Conservation (phyloP, 1,140 invertebrate genomes). For the Drosophila tristis region DNA sequence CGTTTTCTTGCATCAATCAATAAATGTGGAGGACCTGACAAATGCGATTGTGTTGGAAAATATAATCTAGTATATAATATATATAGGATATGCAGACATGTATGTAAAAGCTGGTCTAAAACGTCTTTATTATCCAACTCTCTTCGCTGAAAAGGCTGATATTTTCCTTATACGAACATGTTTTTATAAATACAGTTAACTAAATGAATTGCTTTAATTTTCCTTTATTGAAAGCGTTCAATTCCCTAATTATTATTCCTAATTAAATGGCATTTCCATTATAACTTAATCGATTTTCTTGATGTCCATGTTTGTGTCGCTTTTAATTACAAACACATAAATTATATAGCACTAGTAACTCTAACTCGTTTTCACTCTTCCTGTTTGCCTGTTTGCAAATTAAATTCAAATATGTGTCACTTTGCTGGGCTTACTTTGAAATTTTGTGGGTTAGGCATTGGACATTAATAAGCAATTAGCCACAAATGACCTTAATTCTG, state of each 20-base stretch:
- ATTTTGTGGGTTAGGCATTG: conserved; percentile 3
- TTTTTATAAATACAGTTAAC: too few relatives aligned
- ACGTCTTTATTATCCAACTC: too few relatives aligned
- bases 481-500: conserved; percentile 43
- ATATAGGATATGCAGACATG: too few relatives aligned
- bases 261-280: conserved; percentile 2
- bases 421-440: conserved; percentile 8
- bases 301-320: background rate
- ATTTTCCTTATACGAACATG: too few relatives aligned
- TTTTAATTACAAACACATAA: conserved; percentile 12
- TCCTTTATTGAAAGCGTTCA: too few relatives aligned
- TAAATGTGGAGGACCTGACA: too few relatives aligned
- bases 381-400: conserved; percentile 21
- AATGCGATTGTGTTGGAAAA: too few relatives aligned
- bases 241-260: background rate
- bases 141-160: too few relatives aligned
- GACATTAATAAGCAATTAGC: conserved; percentile 66
- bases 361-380: background rate
- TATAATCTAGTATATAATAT: too few relatives aligned
- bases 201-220: too few relatives aligned
- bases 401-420: conserved; percentile 25
- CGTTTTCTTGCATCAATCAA: too few relatives aligned
- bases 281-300: background rate
- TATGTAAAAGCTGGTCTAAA: too few relatives aligned
- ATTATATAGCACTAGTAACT: conserved; percentile 6